These are phyloP conservation scores for Phorcus lineatus DNA, from an alignment of 2,888 invertebrate species.

Conservation along the genomic window DNA sequence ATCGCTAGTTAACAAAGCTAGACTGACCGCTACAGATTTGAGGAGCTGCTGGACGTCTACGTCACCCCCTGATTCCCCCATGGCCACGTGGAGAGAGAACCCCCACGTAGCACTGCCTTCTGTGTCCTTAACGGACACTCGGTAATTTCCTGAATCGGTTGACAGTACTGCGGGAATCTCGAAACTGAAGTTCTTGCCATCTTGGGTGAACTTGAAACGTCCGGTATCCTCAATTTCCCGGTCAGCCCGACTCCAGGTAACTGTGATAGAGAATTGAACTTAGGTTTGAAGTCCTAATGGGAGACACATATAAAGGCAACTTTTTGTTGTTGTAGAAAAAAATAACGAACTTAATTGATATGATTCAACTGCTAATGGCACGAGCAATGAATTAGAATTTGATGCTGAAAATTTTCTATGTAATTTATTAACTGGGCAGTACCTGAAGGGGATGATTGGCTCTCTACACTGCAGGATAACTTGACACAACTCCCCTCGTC, in stretches of 20 bases:
- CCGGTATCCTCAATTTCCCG: slow-evolving; percentile 59
- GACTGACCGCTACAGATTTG: slow-evolving; percentile 42
- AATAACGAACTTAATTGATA: too few relatives aligned
- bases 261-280: slow-evolving; percentile 40
- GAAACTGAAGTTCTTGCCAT: slow-evolving; percentile 55
- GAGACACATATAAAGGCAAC: neutral
- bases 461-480: slow-evolving; percentile 58
- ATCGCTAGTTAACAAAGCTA: neutral
- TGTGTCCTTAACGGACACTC: slow-evolving; percentile 57
- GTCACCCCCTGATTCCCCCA: slow-evolving; percentile 59
- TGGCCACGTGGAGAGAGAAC: slow-evolving; percentile 63
- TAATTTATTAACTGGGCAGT: neutral
- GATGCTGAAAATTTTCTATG: neutral
- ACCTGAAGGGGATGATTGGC: slow-evolving; percentile 38
- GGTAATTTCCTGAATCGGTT: slow-evolving; percentile 67
- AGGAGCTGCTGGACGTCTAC: slow-evolving; percentile 50
- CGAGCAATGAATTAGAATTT: neutral
- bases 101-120: slow-evolving; percentile 60
- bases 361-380: neutral
- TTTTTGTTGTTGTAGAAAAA: neutral
- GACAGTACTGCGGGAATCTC: slow-evolving; percentile 68
- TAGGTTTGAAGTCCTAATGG: neutral
- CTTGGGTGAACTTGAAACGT: slow-evolving; percentile 59
- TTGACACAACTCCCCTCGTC: slow-evolving; percentile 84
- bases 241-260: slow-evolving; percentile 65